These are phyloP conservation scores for Thymelicus sylvestris DNA, from an alignment of 2,888 invertebrate species.

Conservation along the genomic window DNA sequence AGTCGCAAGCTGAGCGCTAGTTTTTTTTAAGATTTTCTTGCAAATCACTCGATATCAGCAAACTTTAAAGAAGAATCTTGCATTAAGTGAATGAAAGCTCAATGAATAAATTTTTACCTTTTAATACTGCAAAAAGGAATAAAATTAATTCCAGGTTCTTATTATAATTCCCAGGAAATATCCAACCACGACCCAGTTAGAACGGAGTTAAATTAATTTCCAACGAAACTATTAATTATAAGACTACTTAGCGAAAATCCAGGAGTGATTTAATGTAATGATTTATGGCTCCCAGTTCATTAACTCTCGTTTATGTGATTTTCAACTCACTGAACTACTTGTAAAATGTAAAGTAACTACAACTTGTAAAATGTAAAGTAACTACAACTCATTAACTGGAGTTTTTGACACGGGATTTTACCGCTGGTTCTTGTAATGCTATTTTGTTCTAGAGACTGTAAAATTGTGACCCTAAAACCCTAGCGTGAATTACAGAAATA, in stretches of 20 bases:
- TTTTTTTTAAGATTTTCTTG: too few relatives aligned
- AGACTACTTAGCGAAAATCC: constrained; percentile 26
- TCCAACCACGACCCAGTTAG: constrained; percentile 11
- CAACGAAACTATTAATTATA: constrained; percentile 21
- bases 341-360: too few relatives aligned
- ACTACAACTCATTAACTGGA: too few relatives aligned
- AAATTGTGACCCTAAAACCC: too few relatives aligned
- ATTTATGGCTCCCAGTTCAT: constrained; percentile 6
- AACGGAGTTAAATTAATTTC: constrained; percentile 16
- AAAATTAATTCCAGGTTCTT: neutral
- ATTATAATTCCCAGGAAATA: constrained; percentile 13
- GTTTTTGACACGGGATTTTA: too few relatives aligned
- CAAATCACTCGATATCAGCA: too few relatives aligned
- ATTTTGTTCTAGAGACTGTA: too few relatives aligned
- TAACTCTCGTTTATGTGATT: neutral
- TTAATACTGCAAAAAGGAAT: neutral
- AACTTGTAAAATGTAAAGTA: too few relatives aligned
- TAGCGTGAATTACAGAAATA: too few relatives aligned
- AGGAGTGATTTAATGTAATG: constrained; percentile 20
- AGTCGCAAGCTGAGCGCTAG: too few relatives aligned
- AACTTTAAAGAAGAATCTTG: too few relatives aligned
- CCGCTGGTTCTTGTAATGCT: too few relatives aligned
- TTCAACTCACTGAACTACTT: constrained; percentile 1
- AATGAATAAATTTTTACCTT: neutral
- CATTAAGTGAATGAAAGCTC: neutral